Evolutionary conservation across 2,888 invertebrate species (phyloP).

Genomic region (Calliopum simillimum): DNA sequence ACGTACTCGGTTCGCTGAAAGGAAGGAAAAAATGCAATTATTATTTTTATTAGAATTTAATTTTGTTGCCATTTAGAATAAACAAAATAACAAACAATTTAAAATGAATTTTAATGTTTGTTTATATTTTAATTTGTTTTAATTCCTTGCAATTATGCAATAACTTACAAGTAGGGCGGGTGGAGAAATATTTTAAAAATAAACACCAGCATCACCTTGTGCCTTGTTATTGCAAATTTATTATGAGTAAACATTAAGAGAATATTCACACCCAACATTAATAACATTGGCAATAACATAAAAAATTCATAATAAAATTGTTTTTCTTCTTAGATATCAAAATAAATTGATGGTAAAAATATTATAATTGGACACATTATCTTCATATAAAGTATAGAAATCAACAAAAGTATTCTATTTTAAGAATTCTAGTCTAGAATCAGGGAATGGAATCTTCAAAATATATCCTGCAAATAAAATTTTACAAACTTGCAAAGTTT

Average conservation of each 20-base stretch:
- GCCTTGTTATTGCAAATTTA: constrained; percentile 39
- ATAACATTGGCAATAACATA: too few relatives aligned
- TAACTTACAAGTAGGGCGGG: background rate
- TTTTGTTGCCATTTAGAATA: constrained; percentile 48
- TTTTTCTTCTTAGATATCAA: background rate
- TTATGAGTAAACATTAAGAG: constrained; percentile 16
- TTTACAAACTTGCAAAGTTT: too few relatives aligned
- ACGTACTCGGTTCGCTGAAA: constrained; percentile 92
- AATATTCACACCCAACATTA: constrained; percentile 7
- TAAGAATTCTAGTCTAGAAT: too few relatives aligned
- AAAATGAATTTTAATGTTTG: constrained; percentile 37
- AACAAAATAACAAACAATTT: background rate
- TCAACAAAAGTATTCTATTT: too few relatives aligned
- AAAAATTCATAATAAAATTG: constrained; percentile 3
- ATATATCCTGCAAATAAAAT: too few relatives aligned
- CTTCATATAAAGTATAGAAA: too few relatives aligned
- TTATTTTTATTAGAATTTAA: background rate
- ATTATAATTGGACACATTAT: too few relatives aligned
- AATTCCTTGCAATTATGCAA: background rate
- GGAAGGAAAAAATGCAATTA: constrained; percentile 28
- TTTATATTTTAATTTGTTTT: constrained; percentile 4
- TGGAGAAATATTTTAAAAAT: constrained; percentile 48
- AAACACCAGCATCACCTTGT: constrained; percentile 48
- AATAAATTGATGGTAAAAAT: too few relatives aligned
- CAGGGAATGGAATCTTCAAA: too few relatives aligned